Percentiles rank a stretch among this genome's conserved stretches.
These are phyloP conservation scores for Stenichneumon culpator DNA, from an alignment of 2,888 invertebrate species.

Conservation along the genomic window DNA sequence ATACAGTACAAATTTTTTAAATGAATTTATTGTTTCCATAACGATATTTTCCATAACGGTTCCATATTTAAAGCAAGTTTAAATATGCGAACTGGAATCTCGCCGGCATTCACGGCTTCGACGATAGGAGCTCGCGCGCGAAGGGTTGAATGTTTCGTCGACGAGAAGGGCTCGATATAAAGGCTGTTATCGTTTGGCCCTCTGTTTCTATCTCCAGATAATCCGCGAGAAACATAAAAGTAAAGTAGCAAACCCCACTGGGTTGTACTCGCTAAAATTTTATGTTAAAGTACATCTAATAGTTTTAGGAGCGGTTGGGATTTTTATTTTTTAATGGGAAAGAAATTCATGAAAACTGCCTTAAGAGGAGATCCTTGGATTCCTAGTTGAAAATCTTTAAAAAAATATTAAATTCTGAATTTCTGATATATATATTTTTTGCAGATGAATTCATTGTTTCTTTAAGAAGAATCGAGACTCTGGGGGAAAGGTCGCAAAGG, in stretches of 20 bases:
- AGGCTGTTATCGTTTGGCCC: slow-evolving; percentile 37
- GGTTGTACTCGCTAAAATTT: too few species aligned
- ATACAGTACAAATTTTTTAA: too few species aligned
- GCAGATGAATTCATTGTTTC: slow-evolving; percentile 63
- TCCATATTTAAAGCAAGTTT: slow-evolving; percentile 8
- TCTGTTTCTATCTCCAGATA: not conserved
- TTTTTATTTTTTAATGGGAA: not conserved
- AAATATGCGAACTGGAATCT: slow-evolving; percentile 52
- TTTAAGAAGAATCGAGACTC: slow-evolving; percentile 12
- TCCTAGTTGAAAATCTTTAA: not conserved
- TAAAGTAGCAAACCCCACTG: too few species aligned
- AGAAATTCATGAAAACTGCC: too few species aligned
- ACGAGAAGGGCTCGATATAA: slow-evolving; percentile 23
- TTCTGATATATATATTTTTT: not conserved
- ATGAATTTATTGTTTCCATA: slow-evolving; percentile 55
- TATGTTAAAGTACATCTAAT: too few species aligned
- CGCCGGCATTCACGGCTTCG: slow-evolving; percentile 39
- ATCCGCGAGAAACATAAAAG: not conserved
- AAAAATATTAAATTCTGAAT: too few species aligned
- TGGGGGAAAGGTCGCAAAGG: slow-evolving; percentile 30
- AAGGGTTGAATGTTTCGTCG: slow-evolving; percentile 19
- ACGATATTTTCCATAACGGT: slow-evolving; percentile 30
- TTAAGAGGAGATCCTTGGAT: too few species aligned
- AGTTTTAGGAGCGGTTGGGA: too few species aligned
- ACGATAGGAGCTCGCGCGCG: slow-evolving; percentile 42